Percentiles rank a stretch among this genome's conserved stretches.
Evolutionary conservation across 2,888 invertebrate genomes (phyloP).

Genomic region (Napeogenes sylphis): DNA sequence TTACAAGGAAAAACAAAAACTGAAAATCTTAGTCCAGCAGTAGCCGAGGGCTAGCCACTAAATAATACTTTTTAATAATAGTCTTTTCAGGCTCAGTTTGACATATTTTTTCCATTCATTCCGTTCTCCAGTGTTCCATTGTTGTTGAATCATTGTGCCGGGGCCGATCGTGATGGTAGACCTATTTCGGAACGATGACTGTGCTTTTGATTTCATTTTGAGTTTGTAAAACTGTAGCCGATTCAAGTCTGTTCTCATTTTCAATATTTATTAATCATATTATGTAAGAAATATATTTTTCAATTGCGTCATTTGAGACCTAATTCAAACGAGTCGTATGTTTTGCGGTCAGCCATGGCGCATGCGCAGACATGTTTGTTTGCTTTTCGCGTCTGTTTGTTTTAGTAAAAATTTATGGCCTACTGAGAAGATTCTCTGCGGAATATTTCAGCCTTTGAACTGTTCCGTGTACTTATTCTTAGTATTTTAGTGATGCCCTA

Average conservation of each 20-base stretch:
- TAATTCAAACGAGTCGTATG: conserved; percentile 6
- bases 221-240: conserved; percentile 10
- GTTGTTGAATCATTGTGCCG: conserved; percentile 32
- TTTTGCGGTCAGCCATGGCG: conserved; percentile 34
- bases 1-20: conserved; percentile 23
- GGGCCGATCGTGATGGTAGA: conserved; percentile 29
- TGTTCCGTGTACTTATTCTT: conserved; percentile 30
- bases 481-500: conserved; percentile 12
- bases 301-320: not conserved
- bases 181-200: conserved; percentile 30
- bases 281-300: not conserved
- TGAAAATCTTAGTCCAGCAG: conserved; percentile 18
- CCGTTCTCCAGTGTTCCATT: conserved; percentile 30
- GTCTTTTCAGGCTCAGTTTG: conserved; percentile 35
- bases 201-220: conserved; percentile 22
- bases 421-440: conserved; percentile 52
- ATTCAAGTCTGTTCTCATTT: not conserved
- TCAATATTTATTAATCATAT: conserved; percentile 4
- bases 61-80: conserved; percentile 35
- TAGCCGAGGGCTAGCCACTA: conserved; percentile 30
- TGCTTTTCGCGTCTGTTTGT: conserved; percentile 58
- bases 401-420: conserved; percentile 67
- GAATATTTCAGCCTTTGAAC: conserved; percentile 55
- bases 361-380: conserved; percentile 55
- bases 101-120: conserved; percentile 35